phyloP scores from a whole-genome alignment of 2,113 vertebrate species.

The Scopus umbretta region DNA sequence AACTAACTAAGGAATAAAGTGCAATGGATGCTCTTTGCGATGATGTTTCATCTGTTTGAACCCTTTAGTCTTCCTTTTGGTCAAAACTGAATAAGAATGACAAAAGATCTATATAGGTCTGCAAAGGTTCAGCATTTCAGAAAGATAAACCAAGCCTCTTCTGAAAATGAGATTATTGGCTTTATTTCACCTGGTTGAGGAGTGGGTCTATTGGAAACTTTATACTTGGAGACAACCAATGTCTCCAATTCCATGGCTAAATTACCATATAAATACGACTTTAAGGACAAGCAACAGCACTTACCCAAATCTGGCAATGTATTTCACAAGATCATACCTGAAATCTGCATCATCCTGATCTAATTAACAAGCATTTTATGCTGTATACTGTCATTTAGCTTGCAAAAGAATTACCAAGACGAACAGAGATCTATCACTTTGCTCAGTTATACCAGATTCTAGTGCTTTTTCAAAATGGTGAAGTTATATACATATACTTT shows the following conservation, averaged over 20 bases:
- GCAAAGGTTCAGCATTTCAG: neutral
- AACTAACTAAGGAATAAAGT: neutral
- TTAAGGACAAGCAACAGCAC: neutral
- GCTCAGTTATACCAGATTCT: neutral
- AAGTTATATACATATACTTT: neutral
- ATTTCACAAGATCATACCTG: neutral
- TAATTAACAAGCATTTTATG: neutral
- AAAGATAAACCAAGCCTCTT: neutral
- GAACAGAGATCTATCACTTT: neutral
- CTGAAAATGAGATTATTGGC: neutral
- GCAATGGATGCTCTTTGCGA: neutral
- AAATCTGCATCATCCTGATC: neutral
- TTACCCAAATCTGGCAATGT: neutral
- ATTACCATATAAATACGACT: neutral
- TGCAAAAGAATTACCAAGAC: neutral
- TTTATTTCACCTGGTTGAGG: neutral
- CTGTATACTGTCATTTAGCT: neutral
- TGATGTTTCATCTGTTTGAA: neutral
- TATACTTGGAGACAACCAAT: neutral
- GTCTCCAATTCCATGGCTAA: neutral
- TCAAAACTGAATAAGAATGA: neutral
- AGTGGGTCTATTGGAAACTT: neutral
- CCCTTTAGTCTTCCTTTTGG: neutral
- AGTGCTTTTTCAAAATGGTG: neutral
- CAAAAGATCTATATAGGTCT: neutral